These are phyloP conservation scores for Petrolisthes manimaculis DNA, from an alignment of 2,888 invertebrate genomes.

Conservation along the genomic window DNA sequence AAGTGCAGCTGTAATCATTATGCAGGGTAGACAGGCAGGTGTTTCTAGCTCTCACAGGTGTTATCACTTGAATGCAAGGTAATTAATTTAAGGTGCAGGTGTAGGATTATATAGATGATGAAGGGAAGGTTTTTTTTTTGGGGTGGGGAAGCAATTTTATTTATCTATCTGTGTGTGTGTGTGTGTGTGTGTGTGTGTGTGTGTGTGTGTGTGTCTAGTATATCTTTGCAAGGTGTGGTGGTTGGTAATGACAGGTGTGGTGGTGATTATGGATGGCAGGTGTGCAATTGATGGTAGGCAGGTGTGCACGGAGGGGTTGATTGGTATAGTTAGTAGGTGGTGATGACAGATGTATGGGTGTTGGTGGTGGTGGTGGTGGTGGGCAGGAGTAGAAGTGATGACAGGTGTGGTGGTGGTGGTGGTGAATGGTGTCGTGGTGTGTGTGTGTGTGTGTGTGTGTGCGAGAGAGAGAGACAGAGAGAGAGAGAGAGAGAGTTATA, in stretches of 20 bases:
- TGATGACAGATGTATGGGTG: not conserved
- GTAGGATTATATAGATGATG: not conserved
- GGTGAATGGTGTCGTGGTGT: not conserved
- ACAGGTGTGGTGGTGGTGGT: not conserved
- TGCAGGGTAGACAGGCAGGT: too few relatives aligned
- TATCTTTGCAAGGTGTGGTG: too few relatives aligned
- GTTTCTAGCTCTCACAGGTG: too few relatives aligned
- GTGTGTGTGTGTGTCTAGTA: not conserved
- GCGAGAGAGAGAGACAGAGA: not conserved
- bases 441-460: slow-evolving; percentile 1
- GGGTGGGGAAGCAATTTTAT: not conserved
- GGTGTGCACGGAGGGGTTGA: too few relatives aligned
- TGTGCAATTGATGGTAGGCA: too few relatives aligned
- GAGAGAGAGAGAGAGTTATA: slow-evolving; percentile 1
- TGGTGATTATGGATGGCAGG: too few relatives aligned
- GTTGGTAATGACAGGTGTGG: too few relatives aligned
- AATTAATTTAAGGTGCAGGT: not conserved
- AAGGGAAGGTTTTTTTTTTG: not conserved
- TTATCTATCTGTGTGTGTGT: slow-evolving; percentile 12
- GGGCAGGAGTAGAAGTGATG: not conserved
- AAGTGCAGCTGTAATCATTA: too few relatives aligned
- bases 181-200: slow-evolving; percentile 31
- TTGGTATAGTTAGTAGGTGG: too few relatives aligned
- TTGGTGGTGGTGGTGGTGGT: not conserved
- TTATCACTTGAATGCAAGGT: too few relatives aligned